Evolutionary conservation across 2,888 invertebrate species (phyloP).

Genomic region (Minunthozetes semirufus): DNA sequence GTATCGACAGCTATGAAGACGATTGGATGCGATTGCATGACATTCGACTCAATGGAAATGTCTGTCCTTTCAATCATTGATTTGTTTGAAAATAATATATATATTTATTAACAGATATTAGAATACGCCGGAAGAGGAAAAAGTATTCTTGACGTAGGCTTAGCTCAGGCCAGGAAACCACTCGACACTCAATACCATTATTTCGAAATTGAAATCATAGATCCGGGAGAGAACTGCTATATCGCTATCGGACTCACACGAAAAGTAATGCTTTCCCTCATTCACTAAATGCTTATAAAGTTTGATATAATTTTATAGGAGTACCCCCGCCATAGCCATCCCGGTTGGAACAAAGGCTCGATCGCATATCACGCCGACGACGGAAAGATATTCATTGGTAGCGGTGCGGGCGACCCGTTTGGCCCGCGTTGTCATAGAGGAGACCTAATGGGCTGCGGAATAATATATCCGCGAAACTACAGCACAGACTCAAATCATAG

Average conservation of each 20-base stretch:
- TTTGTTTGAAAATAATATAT: not conserved
- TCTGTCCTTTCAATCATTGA: not conserved
- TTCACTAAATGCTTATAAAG: conserved; percentile 6
- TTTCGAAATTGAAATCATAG: conserved; percentile 55
- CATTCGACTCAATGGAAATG: conserved; percentile 50
- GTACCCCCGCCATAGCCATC: conserved; percentile 54
- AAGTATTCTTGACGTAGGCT: conserved; percentile 53
- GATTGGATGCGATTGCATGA: conserved; percentile 53
- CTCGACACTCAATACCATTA: conserved; percentile 53
- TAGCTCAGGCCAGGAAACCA: conserved; percentile 53
- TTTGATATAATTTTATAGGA: conserved; percentile 46
- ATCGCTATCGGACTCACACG: conserved; percentile 55
- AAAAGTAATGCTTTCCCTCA: conserved; percentile 46
- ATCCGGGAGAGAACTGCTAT: conserved; percentile 55
- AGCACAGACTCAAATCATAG: conserved; percentile 42
- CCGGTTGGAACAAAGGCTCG: conserved; percentile 56
- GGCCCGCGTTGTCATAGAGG: conserved; percentile 54
- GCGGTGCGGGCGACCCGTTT: conserved; percentile 53
- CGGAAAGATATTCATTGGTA: conserved; percentile 54
- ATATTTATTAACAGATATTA: conserved; percentile 44
- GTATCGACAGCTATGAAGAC: conserved; percentile 52
- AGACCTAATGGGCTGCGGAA: conserved; percentile 56
- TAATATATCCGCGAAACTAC: conserved; percentile 51
- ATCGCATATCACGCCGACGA: conserved; percentile 56
- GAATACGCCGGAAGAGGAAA: conserved; percentile 54